These are phyloP conservation scores for Chinchilla lanigera DNA, from an alignment of 2,113 vertebrate species.

Conservation along the genomic window DNA sequence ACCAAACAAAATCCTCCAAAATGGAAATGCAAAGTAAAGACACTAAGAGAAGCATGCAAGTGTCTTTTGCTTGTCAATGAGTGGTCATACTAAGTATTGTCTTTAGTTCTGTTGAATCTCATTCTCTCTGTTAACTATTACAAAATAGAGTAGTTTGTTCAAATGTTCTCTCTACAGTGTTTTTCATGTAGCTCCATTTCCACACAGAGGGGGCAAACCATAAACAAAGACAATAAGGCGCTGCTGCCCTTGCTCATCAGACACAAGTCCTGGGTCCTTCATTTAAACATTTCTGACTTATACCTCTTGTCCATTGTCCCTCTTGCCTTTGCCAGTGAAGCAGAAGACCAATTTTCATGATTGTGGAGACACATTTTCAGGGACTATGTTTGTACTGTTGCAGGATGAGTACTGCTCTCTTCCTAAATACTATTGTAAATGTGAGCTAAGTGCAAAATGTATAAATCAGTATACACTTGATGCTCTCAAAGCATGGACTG, in stretches of 20 bases:
- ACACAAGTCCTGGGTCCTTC: neutral
- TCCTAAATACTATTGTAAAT: neutral
- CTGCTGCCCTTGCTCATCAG: accelerated
- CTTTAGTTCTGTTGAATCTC: neutral
- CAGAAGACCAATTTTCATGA: neutral
- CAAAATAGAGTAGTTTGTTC: neutral
- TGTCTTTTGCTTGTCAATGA: neutral
- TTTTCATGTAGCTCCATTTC: neutral
- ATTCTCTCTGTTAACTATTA: neutral
- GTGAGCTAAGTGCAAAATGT: neutral
- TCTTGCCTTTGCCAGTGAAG: neutral
- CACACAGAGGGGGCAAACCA: neutral
- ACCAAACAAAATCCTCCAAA: neutral
- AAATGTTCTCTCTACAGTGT: neutral
- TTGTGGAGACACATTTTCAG: neutral
- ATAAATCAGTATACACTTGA: neutral
- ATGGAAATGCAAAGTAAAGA: neutral
- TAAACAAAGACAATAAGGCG: neutral
- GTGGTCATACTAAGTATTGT: neutral
- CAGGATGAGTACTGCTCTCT: neutral
- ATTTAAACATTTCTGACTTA: neutral
- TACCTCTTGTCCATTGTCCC: accelerated
- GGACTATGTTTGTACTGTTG: accelerated
- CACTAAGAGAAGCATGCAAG: neutral
- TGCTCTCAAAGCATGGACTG: neutral